phyloP scores from a whole-genome alignment of 2,797 vertebrate genomes.

The Helostoma temminkii region DNA sequence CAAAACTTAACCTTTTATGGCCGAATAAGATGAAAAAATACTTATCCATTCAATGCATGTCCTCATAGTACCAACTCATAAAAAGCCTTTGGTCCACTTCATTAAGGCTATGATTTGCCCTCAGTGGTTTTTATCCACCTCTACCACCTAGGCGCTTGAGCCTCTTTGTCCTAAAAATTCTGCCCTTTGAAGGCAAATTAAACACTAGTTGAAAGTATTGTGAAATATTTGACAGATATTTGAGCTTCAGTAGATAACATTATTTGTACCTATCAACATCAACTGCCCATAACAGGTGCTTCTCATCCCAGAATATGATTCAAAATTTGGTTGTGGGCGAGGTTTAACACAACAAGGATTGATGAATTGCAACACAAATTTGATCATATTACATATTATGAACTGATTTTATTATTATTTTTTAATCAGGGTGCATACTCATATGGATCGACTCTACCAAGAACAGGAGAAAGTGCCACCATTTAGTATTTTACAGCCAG shows the following conservation, averaged over 20 bases:
- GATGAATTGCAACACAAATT: constrained; percentile 9
- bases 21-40: constrained; percentile 8
- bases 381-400: neutral
- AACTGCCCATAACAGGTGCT: constrained; percentile 8
- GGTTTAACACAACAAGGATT: constrained; percentile 16
- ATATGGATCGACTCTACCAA: constrained; percentile 1
- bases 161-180: too few relatives aligned
- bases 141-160: constrained; percentile 2
- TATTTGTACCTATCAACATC: constrained; percentile 44
- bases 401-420: too few relatives aligned
- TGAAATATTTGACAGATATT: constrained; percentile 36
- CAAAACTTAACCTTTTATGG: neutral
- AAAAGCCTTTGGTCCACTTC: constrained; percentile 15
- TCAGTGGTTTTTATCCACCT: constrained; percentile 26
- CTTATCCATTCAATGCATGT: constrained; percentile 10
- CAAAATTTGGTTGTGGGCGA: neutral
- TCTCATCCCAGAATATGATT: constrained; percentile 29
- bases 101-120: constrained; percentile 15
- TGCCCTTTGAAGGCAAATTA: constrained; percentile 59
- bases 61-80: constrained; percentile 6
- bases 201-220: constrained; percentile 27
- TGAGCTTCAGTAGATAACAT: constrained; percentile 26
- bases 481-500: constrained; percentile 48
- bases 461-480: constrained; percentile 21
- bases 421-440: constrained; percentile 11